phyloP scores from a whole-genome alignment of 1,140 invertebrate genomes.

The Drosophila simulans region DNA sequence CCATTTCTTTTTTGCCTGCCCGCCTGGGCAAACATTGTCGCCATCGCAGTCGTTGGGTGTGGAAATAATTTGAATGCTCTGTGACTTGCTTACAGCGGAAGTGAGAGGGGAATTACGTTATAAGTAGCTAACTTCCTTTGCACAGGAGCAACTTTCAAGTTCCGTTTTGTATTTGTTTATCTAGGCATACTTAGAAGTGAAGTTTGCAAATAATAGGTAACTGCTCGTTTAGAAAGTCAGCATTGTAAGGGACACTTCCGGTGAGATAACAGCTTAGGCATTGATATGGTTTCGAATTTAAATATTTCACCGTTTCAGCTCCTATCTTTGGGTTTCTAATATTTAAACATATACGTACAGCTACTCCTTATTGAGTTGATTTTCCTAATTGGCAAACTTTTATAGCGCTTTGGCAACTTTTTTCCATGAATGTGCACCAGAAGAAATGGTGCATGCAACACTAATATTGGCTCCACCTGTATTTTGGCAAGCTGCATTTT shows the following conservation, averaged over 20 bases:
- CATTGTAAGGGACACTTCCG: neutral
- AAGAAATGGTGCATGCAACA: neutral
- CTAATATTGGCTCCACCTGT: constrained; percentile 4
- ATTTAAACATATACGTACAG: too few species aligned
- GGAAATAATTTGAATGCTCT: constrained; percentile 70
- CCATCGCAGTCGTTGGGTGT: constrained; percentile 53
- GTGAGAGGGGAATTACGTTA: constrained; percentile 19
- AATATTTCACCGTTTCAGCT: neutral
- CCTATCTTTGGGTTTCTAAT: too few species aligned
- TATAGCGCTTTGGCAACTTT: neutral
- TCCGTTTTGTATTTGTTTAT: constrained; percentile 21
- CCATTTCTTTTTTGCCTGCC: constrained; percentile 5
- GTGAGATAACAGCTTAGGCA: too few species aligned
- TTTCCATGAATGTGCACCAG: neutral
- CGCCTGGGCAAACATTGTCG: constrained; percentile 63
- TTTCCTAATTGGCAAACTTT: neutral
- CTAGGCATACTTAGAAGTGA: neutral
- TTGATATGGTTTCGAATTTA: neutral
- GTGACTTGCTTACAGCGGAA: constrained; percentile 36
- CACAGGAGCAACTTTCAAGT: constrained; percentile 12
- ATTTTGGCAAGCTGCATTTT: neutral
- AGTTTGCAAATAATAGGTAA: constrained; percentile 1
- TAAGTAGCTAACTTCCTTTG: constrained; percentile 32
- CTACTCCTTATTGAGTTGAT: neutral
- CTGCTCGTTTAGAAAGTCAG: constrained; percentile 6